These are phyloP conservation scores for Caenorhabditis afra DNA, from an alignment of 2,888 invertebrate genomes.

Conservation along the genomic window DNA sequence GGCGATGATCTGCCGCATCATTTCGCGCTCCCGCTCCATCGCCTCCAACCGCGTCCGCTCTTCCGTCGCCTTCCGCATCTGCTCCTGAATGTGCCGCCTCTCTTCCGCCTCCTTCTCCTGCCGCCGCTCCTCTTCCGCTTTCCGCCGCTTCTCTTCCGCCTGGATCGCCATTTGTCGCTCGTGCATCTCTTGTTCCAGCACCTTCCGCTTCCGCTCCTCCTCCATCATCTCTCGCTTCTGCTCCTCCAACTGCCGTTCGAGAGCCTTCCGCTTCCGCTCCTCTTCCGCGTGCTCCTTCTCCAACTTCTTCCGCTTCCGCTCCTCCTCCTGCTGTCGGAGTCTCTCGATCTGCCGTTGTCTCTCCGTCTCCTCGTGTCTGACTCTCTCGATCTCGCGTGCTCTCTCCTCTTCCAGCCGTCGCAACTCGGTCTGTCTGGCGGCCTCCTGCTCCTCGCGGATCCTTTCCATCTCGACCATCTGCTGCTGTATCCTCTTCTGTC, in stretches of 20 bases:
- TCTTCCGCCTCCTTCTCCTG: constrained; percentile 33
- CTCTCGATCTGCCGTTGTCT: constrained; percentile 40
- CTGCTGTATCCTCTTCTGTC: constrained; percentile 32
- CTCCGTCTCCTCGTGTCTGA: constrained; percentile 41
- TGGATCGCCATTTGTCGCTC: constrained; percentile 31
- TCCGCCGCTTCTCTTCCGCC: constrained; percentile 44
- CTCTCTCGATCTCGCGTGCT: constrained; percentile 42
- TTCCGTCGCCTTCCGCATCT: constrained; percentile 39
- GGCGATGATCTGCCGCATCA: constrained; percentile 48
- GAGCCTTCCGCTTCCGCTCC: constrained; percentile 21
- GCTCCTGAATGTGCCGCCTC: constrained; percentile 27
- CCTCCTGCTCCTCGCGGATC: constrained; percentile 40
- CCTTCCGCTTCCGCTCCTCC: constrained; percentile 34
- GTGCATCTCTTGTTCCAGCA: constrained; percentile 42
- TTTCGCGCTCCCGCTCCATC: constrained; percentile 49
- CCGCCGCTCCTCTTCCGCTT: constrained; percentile 34
- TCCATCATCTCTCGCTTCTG: constrained; percentile 17
- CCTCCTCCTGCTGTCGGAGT: constrained; percentile 43
- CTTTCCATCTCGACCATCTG: constrained; percentile 47
- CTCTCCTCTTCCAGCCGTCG: constrained; percentile 56
- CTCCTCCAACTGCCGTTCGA: constrained; percentile 30
- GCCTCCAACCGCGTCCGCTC: constrained; percentile 27
- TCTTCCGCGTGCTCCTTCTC: constrained; percentile 35
- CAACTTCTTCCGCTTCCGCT: constrained; percentile 41
- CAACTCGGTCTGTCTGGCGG: constrained; percentile 39